Evolutionary conservation across 2,113 vertebrate species (phyloP).

Genomic region (Gymnarchus niloticus): DNA sequence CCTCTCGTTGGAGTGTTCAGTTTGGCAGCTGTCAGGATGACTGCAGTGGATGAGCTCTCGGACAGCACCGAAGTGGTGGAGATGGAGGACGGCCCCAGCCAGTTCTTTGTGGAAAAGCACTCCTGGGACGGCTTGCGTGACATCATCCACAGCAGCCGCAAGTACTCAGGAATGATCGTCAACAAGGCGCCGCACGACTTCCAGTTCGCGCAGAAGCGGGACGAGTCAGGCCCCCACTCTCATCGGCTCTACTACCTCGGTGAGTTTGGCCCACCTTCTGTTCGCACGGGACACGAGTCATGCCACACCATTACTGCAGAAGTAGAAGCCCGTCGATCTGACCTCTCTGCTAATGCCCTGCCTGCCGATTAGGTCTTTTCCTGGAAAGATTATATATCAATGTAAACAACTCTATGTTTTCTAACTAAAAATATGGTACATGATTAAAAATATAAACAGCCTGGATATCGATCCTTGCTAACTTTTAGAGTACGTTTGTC

Average conservation of each 20-base stretch:
- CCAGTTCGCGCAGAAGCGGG: constrained; percentile 82
- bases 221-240: constrained; percentile 78
- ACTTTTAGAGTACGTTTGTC: not conserved
- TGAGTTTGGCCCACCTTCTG: constrained; percentile 48
- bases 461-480: not conserved
- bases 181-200: constrained; percentile 92
- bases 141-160: constrained; percentile 90
- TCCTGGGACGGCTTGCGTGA: constrained; percentile 83
- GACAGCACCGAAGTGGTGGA: constrained; percentile 71
- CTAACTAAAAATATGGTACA: not conserved
- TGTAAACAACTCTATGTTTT: not conserved
- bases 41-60: constrained; percentile 61
- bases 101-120: constrained; percentile 85
- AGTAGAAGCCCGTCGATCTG: not conserved
- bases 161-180: constrained; percentile 79
- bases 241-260: constrained; percentile 91
- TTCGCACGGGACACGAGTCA: not conserved
- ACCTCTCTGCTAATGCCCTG: not conserved
- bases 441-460: not conserved
- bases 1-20: constrained; percentile 39
- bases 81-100: constrained; percentile 72
- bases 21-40: constrained; percentile 71
- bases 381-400: not conserved
- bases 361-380: not conserved
- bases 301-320: not conserved